Conservation (phyloP, 2,888 invertebrate species). For the Coleophora flavipennella region DNA sequence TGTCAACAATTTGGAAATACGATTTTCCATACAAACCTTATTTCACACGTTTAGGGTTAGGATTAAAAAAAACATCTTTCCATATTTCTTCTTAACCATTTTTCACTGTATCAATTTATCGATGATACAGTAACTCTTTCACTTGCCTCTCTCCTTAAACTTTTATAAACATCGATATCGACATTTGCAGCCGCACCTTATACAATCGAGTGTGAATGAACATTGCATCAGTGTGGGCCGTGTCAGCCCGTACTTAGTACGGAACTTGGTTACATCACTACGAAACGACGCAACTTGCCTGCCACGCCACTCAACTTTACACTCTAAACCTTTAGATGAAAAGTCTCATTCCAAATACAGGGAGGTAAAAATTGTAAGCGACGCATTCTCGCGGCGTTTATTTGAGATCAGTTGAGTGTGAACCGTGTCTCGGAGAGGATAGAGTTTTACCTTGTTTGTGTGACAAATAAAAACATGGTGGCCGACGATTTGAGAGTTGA, state of each 20-base stretch:
- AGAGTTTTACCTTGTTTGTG: slow-evolving; percentile 1
- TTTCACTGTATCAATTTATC: too few relatives aligned
- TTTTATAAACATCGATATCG: slow-evolving; percentile 14
- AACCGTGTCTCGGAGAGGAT: slow-evolving; percentile 1
- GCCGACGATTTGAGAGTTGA: slow-evolving; percentile 6
- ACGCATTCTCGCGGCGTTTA: too few relatives aligned
- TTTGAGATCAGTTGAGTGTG: too few relatives aligned
- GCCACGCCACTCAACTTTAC: slow-evolving; percentile 12
- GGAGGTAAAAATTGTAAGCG: too few relatives aligned
- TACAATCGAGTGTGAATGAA: slow-evolving; percentile 52
- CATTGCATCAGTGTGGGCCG: slow-evolving; percentile 54
- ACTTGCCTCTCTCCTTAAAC: background rate
- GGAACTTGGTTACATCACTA: slow-evolving; percentile 26
- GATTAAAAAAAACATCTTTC: too few relatives aligned
- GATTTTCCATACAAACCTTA: too few relatives aligned
- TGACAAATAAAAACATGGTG: slow-evolving; percentile 3
- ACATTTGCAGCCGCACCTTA: slow-evolving; percentile 32
- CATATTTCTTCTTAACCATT: too few relatives aligned
- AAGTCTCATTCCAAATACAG: too few relatives aligned
- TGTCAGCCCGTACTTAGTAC: slow-evolving; percentile 67
- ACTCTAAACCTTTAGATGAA: too few relatives aligned
- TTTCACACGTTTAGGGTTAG: too few relatives aligned
- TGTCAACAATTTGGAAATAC: too few relatives aligned
- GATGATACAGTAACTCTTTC: too few relatives aligned
- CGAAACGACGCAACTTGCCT: slow-evolving; percentile 28